Conservation (phyloP, 2,888 invertebrate species). For the Flexamia atlantica region DNA sequence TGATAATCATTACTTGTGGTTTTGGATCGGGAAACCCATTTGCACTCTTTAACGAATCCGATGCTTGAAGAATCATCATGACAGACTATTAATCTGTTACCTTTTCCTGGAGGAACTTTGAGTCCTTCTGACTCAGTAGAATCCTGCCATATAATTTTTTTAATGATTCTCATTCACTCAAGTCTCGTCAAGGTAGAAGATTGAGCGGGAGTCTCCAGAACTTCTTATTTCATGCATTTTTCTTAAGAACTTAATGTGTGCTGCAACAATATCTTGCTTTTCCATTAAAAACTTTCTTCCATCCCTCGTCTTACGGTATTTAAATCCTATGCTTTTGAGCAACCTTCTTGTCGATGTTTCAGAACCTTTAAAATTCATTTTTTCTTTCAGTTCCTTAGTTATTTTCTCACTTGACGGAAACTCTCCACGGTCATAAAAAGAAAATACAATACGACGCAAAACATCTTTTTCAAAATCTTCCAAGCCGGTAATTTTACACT, state of each 20-base stretch:
- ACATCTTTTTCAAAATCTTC: conserved; percentile 60
- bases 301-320: not conserved
- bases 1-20: not conserved
- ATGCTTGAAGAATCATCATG: not conserved
- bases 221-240: conserved; percentile 18
- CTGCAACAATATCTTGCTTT: conserved; percentile 32
- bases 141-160: conserved; percentile 14
- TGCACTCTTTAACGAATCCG: conserved; percentile 32
- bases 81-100: conserved; percentile 20
- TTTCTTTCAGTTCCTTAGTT: conserved; percentile 8
- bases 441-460: conserved; percentile 51
- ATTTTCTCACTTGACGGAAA: conserved; percentile 55
- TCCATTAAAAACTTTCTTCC: conserved; percentile 19
- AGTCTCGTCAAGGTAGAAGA: conserved; percentile 33
- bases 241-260: conserved; percentile 18
- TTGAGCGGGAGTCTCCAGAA: not conserved
- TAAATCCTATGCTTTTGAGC: not conserved
- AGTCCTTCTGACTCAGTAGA: conserved; percentile 8
- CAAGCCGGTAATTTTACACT: conserved; percentile 28
- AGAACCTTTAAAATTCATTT: conserved; percentile 24
- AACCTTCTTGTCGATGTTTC: not conserved
- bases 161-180: conserved; percentile 32
- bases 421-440: conserved; percentile 59
- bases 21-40: conserved; percentile 17
- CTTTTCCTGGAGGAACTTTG: conserved; percentile 35